A percentile compares a stretch with the other conserved stretches of the same genome.
These are phyloP conservation scores for Protomyctophum bolini DNA, from an alignment of 2,113 vertebrate species.

Conservation along the genomic window DNA sequence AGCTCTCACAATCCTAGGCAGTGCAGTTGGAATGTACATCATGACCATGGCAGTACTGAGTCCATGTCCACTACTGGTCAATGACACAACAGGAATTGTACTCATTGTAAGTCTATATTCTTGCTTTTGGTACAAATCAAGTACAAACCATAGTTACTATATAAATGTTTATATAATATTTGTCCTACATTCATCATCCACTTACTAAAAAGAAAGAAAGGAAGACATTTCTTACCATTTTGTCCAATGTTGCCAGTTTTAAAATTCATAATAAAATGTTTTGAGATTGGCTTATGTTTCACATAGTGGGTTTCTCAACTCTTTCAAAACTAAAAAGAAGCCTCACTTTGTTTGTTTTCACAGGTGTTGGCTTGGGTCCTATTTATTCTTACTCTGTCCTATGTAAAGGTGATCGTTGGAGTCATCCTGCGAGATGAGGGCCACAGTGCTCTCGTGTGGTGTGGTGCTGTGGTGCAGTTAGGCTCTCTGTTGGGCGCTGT, in stretches of 20 bases:
- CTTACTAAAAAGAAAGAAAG: no score
- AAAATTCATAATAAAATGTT: no score
- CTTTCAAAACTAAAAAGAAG: background rate
- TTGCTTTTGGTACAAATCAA: background rate
- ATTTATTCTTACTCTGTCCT: constrained; percentile 80
- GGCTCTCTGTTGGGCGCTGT: constrained; percentile 85
- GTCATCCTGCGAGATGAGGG: constrained; percentile 82
- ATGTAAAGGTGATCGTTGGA: constrained; percentile 85
- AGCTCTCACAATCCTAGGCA: constrained; percentile 62
- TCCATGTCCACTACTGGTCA: constrained; percentile 77
- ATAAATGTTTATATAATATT: no score
- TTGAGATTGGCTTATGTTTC: no score
- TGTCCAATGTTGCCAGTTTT: no score
- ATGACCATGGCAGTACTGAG: constrained; percentile 77
- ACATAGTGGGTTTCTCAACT: no score
- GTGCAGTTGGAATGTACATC: constrained; percentile 71
- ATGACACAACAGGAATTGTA: constrained; percentile 53
- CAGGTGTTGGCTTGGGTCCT: constrained; percentile 82
- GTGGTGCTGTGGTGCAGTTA: constrained; percentile 83
- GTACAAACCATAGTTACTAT: no score
- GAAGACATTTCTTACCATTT: no score
- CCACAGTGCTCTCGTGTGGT: constrained; percentile 85
- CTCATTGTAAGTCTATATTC: constrained; percentile 76
- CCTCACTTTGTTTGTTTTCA: background rate
- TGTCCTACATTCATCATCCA: no score